Evolutionary conservation across 2,888 invertebrate species (phyloP).

Genomic region (Amaurobius ferox): DNA sequence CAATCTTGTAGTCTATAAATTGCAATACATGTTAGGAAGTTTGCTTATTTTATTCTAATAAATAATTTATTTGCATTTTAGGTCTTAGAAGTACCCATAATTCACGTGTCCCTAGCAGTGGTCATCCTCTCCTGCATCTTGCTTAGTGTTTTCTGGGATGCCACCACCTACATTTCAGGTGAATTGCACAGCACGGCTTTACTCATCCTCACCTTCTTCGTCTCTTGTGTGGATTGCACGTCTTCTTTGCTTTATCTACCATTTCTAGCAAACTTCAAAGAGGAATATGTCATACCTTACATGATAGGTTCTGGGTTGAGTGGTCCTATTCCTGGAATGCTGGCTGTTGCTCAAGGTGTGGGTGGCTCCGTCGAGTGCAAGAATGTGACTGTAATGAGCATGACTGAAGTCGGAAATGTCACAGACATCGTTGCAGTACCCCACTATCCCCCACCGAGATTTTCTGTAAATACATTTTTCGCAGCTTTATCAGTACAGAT

Average conservation of each 20-base stretch:
- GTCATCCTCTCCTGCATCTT: constrained; percentile 78
- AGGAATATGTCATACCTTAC: constrained; percentile 87
- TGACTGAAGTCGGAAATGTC: constrained; percentile 46
- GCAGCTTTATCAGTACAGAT: constrained; percentile 83
- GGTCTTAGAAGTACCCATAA: constrained; percentile 77
- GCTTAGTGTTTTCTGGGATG: constrained; percentile 80
- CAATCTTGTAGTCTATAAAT: too few species aligned
- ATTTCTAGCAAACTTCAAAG: constrained; percentile 84
- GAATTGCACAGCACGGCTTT: constrained; percentile 78
- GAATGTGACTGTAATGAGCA: constrained; percentile 75
- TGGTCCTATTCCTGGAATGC: constrained; percentile 87
- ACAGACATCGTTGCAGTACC: constrained; percentile 72
- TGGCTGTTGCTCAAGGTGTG: constrained; percentile 85
- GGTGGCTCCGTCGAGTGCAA: constrained; percentile 81
- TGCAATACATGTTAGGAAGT: too few species aligned
- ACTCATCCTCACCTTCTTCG: constrained; percentile 83
- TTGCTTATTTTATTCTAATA: too few species aligned
- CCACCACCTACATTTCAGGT: constrained; percentile 79
- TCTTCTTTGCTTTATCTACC: constrained; percentile 91
- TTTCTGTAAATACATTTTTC: constrained; percentile 83
- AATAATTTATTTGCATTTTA: constrained; percentile 31
- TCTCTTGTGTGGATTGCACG: constrained; percentile 87
- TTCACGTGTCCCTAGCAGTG: constrained; percentile 78
- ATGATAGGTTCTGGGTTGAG: constrained; percentile 89
- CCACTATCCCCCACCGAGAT: constrained; percentile 80